Evolutionary conservation across 1,140 invertebrate genomes (phyloP), one percentile per base, ranked within the genome.

Genomic region (Copidosoma floridanum): DNA sequence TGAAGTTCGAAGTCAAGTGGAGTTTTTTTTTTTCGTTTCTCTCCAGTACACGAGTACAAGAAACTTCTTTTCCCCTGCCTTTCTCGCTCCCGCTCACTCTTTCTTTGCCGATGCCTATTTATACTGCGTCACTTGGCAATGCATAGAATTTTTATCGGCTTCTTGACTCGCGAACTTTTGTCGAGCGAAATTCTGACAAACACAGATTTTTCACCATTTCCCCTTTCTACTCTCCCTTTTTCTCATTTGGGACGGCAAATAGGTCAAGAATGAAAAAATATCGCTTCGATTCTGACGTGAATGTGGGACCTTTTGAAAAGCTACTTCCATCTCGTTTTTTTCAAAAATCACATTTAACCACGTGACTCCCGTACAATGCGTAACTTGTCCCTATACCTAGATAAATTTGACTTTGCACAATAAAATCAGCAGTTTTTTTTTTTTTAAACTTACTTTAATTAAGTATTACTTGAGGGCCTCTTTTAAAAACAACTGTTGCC

Each of bases 81-180:
- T 12, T 38, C 21, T 40, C n/a, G 24, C 40, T 48, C 32, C 20
- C 35, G 29, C 24, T n/a, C n/a, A n/a, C n/a, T n/a, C n/a, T n/a
- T n/a, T n/a, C n/a, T n/a, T n/a, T n/a, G n/a, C n/a, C 35, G 56
- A 61, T 61, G 10, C 14, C 44, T 61, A 27, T 56, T 50, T 50
- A 56, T 61, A 56, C 47, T 43, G 53, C 38, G 52, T 43, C 52
- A 61, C 59, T 61, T 61, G 44, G 46, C 59, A 56, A 61, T 61
- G 59, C 59, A 61, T 61, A 61, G 59, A 61, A 56, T 61, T 61
- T 61, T 61, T 61, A 61, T 61, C 46, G 52, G 37, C 37, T 61
- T 14, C 53, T 55, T 56, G 59, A 61, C 56, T 56, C 53, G n/a
- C n/a, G 38, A 61, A 61, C 38, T 61, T 61, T 56, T 61, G 52